Base-by-base conservation (phyloP, 2,888 invertebrate genomes). In the Melolontha melolontha region DNA sequence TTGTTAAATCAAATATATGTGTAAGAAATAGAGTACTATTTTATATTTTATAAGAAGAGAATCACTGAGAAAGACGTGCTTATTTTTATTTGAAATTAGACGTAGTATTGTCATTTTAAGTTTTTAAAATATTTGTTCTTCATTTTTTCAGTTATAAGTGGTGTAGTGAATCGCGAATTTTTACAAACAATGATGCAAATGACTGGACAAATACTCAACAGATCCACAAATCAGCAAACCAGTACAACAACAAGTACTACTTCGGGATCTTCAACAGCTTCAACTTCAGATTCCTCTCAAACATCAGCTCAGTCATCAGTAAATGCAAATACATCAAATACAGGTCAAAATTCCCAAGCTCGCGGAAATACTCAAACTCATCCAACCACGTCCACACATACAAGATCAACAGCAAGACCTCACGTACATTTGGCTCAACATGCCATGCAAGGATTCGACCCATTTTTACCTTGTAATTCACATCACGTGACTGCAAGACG, bases 331-430 rank as follows among this genome's bases (percentile, higher is more conserved):
- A 68, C 71, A 42, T 71, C 73, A 5, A 72, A 70, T 4, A 67
- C 76, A 12, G 80, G 80, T n/a, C 84, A 84, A 68, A 84, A 84
- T 71, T 84, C 84, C 12, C 85, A 85, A 74, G 85, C 85, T 5
- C 86, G 90, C 64, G 88, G 88, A 10, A 89, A 88, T 73, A 88
- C 90, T 2, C 88, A 88, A 51, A 91, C 91, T 2, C 87, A 90
- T 80, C 90, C 91, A 17, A 91, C 91, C 8, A 91, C 91, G 17
- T 86, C 91, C 0, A 91, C 91, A 0, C 88, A 90, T 77, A 91
- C 91, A 2, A 85, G 91, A 41, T 89, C 90, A 62, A 90, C 91
- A 11, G 68, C 78, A 5, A 86, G 91, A 27, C 90, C 91, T 0
- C 91, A 91, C 75, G 88, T 91, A 8, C 90, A 90, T 77, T 85